Evolutionary conservation across 2,888 invertebrate species (phyloP).

Genomic region (Drosophila rubida): DNA sequence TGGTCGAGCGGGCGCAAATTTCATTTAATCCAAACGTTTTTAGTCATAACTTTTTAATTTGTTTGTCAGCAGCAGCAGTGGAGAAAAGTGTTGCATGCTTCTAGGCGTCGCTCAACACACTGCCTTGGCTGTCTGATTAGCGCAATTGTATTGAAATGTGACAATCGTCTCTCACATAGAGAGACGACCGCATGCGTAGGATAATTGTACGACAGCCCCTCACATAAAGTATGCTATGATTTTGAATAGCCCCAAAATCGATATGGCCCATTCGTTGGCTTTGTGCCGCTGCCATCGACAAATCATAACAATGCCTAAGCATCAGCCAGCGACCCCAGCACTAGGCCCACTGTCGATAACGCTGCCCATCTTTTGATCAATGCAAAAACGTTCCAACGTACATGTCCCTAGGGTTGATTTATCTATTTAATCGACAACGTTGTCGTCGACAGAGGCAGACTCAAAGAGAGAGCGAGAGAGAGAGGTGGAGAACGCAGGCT

Average conservation of each 20-base stretch:
- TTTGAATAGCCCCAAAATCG: conserved; percentile 65
- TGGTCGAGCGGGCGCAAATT: conserved; percentile 65
- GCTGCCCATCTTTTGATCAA: conserved; percentile 67
- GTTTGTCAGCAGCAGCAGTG: conserved; percentile 65
- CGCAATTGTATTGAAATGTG: conserved; percentile 65
- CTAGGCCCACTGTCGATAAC: background rate
- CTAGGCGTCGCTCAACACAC: background rate
- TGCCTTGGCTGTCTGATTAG: conserved; percentile 55
- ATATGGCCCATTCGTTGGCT: conserved; percentile 51
- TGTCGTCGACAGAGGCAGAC: too few relatives aligned
- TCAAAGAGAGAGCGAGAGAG: too few relatives aligned
- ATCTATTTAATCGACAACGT: conserved; percentile 78
- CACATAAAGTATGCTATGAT: conserved; percentile 62
- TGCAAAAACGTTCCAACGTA: conserved; percentile 64
- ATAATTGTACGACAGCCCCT: conserved; percentile 41
- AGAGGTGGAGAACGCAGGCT: conserved; percentile 22
- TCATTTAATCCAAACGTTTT: conserved; percentile 66
- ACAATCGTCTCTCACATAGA: conserved; percentile 9
- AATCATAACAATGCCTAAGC: conserved; percentile 69
- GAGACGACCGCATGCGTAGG: background rate
- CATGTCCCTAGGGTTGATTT: conserved; percentile 81
- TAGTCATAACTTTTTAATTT: conserved; percentile 79
- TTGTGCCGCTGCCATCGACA: conserved; percentile 28
- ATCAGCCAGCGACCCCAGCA: conserved; percentile 16
- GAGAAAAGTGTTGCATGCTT: conserved; percentile 35